Conservation (phyloP, 2,888 invertebrate species). For the Drosophila testacea region DNA sequence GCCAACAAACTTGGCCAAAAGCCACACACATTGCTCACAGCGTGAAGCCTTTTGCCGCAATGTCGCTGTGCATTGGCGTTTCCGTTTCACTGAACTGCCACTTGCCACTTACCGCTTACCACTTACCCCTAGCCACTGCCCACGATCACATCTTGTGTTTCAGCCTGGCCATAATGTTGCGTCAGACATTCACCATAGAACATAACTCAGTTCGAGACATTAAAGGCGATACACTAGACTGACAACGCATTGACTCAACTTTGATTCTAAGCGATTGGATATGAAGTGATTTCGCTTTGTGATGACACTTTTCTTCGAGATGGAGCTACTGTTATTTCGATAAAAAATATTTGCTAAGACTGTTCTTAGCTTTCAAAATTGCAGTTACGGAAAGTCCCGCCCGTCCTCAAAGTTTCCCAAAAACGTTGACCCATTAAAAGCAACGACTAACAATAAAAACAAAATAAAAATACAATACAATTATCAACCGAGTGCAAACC, state of each 20-base stretch:
- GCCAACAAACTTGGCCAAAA: conserved; percentile 32
- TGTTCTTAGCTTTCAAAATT: neutral
- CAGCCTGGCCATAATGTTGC: conserved; percentile 12
- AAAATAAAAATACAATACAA: conserved; percentile 1
- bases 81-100: conserved; percentile 41
- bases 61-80: conserved; percentile 40
- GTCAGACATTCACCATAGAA: conserved; percentile 22
- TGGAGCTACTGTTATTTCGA: neutral
- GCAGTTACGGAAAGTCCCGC: neutral
- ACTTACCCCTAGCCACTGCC: neutral
- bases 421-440: neutral
- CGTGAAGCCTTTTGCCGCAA: conserved; percentile 44
- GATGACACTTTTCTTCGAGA: neutral
- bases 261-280: neutral
- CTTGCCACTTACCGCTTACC: conserved; percentile 6
- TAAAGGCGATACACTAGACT: conserved; percentile 21
- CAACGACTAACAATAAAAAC: conserved; percentile 9
- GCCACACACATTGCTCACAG: conserved; percentile 56
- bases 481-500: conserved; percentile 5
- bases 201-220: conserved; percentile 25
- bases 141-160: conserved; percentile 7
- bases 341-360: neutral
- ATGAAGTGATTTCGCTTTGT: neutral
- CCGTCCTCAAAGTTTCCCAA: conserved; percentile 1
- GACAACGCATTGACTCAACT: conserved; percentile 13